Evolutionary conservation across 2,797 vertebrate genomes (phyloP).

Genomic region (Peromyscus melanophrys): DNA sequence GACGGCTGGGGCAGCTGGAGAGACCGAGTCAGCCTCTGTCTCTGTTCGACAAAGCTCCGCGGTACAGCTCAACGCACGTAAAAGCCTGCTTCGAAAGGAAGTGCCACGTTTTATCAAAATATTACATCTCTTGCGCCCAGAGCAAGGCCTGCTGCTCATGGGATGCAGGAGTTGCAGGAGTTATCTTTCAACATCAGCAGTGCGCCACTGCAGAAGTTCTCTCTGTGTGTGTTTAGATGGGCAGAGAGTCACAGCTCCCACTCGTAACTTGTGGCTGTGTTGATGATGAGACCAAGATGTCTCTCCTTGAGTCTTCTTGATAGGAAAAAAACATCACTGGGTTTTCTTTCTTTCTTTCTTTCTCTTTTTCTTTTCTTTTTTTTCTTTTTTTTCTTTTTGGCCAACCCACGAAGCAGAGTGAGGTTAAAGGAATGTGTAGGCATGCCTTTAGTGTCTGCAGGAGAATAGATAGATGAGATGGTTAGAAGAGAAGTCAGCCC

Average conservation of each 20-base stretch:
- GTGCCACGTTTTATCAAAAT: slow-evolving; percentile 92
- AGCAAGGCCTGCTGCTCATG: slow-evolving; percentile 87
- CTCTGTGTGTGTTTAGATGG: slow-evolving; percentile 82
- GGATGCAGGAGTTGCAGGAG: slow-evolving; percentile 87
- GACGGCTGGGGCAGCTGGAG: slow-evolving; percentile 85
- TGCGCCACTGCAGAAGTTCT: slow-evolving; percentile 84
- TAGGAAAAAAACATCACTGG: slow-evolving; percentile 64
- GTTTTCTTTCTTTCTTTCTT: neutral
- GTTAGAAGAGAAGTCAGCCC: neutral
- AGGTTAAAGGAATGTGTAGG: slow-evolving; percentile 74
- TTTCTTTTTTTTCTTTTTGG: neutral
- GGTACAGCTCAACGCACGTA: slow-evolving; percentile 87
- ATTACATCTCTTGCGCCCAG: slow-evolving; percentile 91
- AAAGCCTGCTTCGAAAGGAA: slow-evolving; percentile 91
- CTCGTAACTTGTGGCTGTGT: slow-evolving; percentile 59
- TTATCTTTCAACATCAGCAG: slow-evolving; percentile 90
- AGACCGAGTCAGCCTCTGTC: slow-evolving; percentile 78
- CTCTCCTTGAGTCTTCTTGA: slow-evolving; percentile 72
- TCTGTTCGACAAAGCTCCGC: slow-evolving; percentile 83
- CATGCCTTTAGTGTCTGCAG: slow-evolving; percentile 69
- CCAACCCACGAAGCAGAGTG: slow-evolving; percentile 8
- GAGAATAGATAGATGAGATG: neutral
- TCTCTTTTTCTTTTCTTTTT: neutral
- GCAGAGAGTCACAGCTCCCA: slow-evolving; percentile 57
- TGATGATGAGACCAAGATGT: slow-evolving; percentile 74